Base-by-base conservation (phyloP, 2,888 invertebrate species). In the Chrysina gloriosa region DNA sequence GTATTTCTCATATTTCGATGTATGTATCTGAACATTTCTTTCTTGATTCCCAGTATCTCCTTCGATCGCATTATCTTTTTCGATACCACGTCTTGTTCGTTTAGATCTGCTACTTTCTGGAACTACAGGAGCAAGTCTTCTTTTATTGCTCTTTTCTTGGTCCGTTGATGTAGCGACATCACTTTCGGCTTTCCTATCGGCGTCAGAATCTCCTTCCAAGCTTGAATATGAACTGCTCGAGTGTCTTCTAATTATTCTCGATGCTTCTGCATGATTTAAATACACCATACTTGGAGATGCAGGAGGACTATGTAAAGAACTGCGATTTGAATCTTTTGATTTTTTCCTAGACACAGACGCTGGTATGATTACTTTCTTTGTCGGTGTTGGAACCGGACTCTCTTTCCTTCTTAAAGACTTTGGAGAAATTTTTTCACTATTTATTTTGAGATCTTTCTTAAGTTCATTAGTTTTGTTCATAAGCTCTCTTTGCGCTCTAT, bases 191-290 rank as follows among this genome's bases (percentile, higher is more conserved):
- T 48, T 7, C 11, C 52, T 65, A 23, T 52, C 64, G 3, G 11
- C 23, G n/a, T 63, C 50, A 11, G 52, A 36, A 7, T 65, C 50
- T n/a, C 58, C 81, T 21, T 77, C 79, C 45, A 70, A 74, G 69
- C 82, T 82, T 0, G 92, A 92, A 78, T 92, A 92, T 0, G 93
- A 93, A 79, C 93, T 93, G 48, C 93, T 94, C 1, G 94, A 94
- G 77, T 94, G 92, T 14, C 94, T 86, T 36, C 94, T 86, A 75
- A 94, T 90, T 67, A 95, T 93, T 76, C 93, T 88, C 0, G 94
- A 93, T 63, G 90, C 91, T 78, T 93, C 93, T 0, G 91, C 91
- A 23, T 66, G 69, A 25, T 72, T 72, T 72, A 87, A 86, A 82
- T 86, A 90, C 61, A 88, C 86, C 77, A 88, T 90, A 79, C 86